phyloP scores from a whole-genome alignment of 2,888 invertebrate genomes.

The Drosophila macrothrix region DNA sequence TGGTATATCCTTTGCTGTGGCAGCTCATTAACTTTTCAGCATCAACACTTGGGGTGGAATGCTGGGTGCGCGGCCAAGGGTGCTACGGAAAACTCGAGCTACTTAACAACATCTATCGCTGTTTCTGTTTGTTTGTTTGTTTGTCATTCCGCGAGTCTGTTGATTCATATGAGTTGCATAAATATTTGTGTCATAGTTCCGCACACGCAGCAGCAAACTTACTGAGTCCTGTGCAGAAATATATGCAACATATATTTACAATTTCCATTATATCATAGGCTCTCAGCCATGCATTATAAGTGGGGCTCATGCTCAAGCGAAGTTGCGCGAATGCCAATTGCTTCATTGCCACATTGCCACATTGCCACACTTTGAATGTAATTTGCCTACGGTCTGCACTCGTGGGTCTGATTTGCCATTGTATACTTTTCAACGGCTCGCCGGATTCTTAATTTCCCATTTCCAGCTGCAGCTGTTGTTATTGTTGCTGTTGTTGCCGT shows the following conservation, averaged over 20 bases:
- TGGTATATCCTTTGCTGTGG: slow-evolving; percentile 15
- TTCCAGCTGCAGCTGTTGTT: slow-evolving; percentile 33
- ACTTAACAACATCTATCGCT: slow-evolving; percentile 70
- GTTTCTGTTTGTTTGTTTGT: slow-evolving; percentile 39
- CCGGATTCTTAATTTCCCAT: slow-evolving; percentile 59
- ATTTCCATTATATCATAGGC: slow-evolving; percentile 49
- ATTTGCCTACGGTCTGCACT: slow-evolving; percentile 61
- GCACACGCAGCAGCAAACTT: slow-evolving; percentile 19
- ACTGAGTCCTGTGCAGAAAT: slow-evolving; percentile 33
- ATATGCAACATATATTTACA: slow-evolving; percentile 42
- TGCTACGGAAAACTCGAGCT: slow-evolving; percentile 72
- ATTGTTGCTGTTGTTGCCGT: slow-evolving; percentile 24
- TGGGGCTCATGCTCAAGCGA: slow-evolving; percentile 17
- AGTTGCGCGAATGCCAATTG: slow-evolving; percentile 20
- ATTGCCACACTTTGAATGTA: slow-evolving; percentile 43
- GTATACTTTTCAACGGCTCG: slow-evolving; percentile 59
- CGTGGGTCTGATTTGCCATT: slow-evolving; percentile 69
- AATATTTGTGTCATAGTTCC: slow-evolving; percentile 63
- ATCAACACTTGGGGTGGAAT: slow-evolving; percentile 57
- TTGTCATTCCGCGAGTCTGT: slow-evolving; percentile 43
- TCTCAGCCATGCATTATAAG: slow-evolving; percentile 34
- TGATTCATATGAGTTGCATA: slow-evolving; percentile 63
- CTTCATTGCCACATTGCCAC: slow-evolving; percentile 20
- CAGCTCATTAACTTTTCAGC: slow-evolving; percentile 71
- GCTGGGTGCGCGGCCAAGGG: slow-evolving; percentile 52